These are phyloP conservation scores for Cantharis flavilabris DNA, from an alignment of 2,888 invertebrate genomes.

Conservation along the genomic window DNA sequence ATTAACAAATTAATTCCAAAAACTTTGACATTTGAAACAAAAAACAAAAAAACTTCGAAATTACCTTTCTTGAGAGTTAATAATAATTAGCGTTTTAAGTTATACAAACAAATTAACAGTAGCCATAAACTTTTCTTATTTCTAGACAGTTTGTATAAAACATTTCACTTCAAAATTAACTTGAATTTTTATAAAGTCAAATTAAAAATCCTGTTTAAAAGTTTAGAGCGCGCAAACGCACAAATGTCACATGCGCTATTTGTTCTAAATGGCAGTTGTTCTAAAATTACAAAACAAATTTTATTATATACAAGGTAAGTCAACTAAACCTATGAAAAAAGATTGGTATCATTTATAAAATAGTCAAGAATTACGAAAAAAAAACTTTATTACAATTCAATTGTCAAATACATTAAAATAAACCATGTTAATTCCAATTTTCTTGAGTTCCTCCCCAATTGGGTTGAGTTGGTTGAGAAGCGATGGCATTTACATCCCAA, in stretches of 20 bases:
- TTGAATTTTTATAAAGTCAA: too few relatives aligned
- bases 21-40: neutral
- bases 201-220: neutral
- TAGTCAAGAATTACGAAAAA: neutral
- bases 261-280: neutral
- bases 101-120: neutral
- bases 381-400: neutral
- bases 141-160: neutral
- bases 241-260: neutral
- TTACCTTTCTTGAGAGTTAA: neutral
- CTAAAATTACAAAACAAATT: neutral
- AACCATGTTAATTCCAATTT: slow-evolving; percentile 58
- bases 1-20: neutral
- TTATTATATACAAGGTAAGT: neutral
- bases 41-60: neutral
- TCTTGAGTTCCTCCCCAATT: slow-evolving; percentile 64
- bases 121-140: neutral
- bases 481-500: slow-evolving; percentile 58
- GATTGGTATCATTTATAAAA: too few relatives aligned
- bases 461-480: slow-evolving; percentile 53
- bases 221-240: neutral
- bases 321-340: too few relatives aligned
- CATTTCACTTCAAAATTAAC: too few relatives aligned
- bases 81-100: neutral
- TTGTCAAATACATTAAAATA: neutral